Evolutionary conservation across 2,797 vertebrate genomes (phyloP), one percentile per base, ranked within the genome.

Genomic region (Sparidentex hasta): DNA sequence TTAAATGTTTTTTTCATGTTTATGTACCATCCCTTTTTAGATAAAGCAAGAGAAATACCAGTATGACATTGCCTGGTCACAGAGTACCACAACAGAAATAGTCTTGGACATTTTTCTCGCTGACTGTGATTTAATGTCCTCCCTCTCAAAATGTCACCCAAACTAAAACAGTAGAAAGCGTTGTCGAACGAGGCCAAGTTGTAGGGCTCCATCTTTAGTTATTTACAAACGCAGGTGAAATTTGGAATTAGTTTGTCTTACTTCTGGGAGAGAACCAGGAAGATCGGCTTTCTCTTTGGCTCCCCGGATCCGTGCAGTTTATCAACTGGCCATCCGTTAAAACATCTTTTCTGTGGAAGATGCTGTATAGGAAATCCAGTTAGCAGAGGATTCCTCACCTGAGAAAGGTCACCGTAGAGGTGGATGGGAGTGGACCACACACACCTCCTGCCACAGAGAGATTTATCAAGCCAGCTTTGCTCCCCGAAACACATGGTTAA

Each of bases 401-500:
- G 71, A 80, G 71, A 90, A 92, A 94, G 92, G 92, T 94, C 93
- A 91, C 21, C 3, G 78, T 80, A 90, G 89, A 93, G 94, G 93
- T 94, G 89, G 83, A 80, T 80, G 89, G 91, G 90, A 93, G 93
- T 92, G 86, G 91, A 93, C 90, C 90, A 83, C 90, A 90, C 92
- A 92, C 91, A 89, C 90, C 91, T 91, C 82, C 90, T 88, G 84
- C 92, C 90, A 89, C 69, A 14, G 71, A 89, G 90, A 94, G 90
- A 94, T 95, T 94, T 94, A 94, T 95, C 94, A 92, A 89, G 86
- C 86, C 85, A 87, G 88, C 88, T 89, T 79, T 83, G 88, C 89
- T 93, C 88, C 87, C 90, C 17, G 90, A 94, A 95, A 92, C 90
- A 95, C 94, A 94, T 93, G 93, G 92, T 93, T 95, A 96, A 96